Evolutionary conservation across 2,113 vertebrate genomes (phyloP).

Genomic region (Glaucomys volans): DNA sequence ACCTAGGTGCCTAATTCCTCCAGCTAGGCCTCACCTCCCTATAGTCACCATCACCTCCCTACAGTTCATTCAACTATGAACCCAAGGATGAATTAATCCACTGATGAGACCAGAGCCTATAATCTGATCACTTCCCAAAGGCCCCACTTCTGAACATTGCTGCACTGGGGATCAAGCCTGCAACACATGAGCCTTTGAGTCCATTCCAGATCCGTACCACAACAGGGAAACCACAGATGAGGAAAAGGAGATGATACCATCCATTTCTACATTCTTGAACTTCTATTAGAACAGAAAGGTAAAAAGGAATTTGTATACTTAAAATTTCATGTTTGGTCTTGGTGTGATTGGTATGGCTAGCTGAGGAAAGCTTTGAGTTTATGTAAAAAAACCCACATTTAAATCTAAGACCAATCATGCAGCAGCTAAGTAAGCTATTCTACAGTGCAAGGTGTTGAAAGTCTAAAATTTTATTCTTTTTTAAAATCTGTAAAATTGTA

Average conservation of each 20-base stretch:
- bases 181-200: background rate
- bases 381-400: background rate
- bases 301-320: background rate
- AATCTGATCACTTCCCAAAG: background rate
- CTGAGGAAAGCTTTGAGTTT: background rate
- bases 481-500: slow-evolving; percentile 8
- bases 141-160: background rate
- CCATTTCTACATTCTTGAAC: background rate
- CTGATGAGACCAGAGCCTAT: background rate
- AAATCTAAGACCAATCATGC: background rate
- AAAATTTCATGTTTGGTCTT: background rate
- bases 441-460: background rate
- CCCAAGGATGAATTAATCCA: background rate
- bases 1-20: background rate
- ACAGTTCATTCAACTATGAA: background rate
- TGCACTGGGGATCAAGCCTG: background rate
- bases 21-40: background rate
- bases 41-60: no score
- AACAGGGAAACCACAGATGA: background rate
- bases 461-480: background rate
- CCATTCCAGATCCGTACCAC: background rate
- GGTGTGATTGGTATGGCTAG: background rate
- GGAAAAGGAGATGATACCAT: background rate
- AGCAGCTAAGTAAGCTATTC: background rate
- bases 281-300: background rate